Evolutionary conservation across 2,113 vertebrate species (phyloP).

Genomic region (Synchiropus splendidus): DNA sequence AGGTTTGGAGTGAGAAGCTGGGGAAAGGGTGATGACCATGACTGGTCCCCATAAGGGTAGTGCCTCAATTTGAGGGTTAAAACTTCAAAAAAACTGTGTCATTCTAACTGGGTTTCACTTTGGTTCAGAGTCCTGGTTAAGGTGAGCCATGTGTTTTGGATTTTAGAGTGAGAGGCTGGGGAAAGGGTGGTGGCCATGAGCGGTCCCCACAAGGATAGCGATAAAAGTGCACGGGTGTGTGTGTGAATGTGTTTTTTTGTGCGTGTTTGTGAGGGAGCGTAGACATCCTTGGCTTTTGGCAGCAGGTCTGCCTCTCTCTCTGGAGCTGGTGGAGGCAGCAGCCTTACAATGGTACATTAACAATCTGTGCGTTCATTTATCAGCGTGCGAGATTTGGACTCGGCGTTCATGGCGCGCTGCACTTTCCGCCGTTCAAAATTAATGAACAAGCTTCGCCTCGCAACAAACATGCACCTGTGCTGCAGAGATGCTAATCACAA

Average conservation of each 20-base stretch:
- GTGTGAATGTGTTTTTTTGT: background rate
- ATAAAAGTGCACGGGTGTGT: too few species aligned
- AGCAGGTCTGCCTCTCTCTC: conserved; percentile 57
- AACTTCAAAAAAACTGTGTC: too few species aligned
- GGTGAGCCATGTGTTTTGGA: too few species aligned
- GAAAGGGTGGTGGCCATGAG: too few species aligned
- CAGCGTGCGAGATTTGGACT: conserved; percentile 93
- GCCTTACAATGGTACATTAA: conserved; percentile 95
- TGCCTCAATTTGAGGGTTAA: too few species aligned
- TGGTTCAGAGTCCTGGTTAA: too few species aligned
- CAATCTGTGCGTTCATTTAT: conserved; percentile 98
- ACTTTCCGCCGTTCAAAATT: conserved; percentile 99
- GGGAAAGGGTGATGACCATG: too few species aligned
- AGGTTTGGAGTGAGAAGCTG: too few species aligned
- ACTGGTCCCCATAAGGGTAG: too few species aligned
- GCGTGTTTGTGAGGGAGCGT: background rate
- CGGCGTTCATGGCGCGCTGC: conserved; percentile 97
- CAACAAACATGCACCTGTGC: conserved; percentile 99
- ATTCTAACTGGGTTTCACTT: too few species aligned
- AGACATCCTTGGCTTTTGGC: conserved; percentile 65
- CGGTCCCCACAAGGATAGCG: too few species aligned
- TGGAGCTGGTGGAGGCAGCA: conserved; percentile 70
- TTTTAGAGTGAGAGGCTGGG: too few species aligned
- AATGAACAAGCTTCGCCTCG: conserved; percentile 99
- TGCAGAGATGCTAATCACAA: conserved; percentile 98